Evolutionary conservation across 2,888 invertebrate genomes (phyloP).

Genomic region (Aethes cnicana): DNA sequence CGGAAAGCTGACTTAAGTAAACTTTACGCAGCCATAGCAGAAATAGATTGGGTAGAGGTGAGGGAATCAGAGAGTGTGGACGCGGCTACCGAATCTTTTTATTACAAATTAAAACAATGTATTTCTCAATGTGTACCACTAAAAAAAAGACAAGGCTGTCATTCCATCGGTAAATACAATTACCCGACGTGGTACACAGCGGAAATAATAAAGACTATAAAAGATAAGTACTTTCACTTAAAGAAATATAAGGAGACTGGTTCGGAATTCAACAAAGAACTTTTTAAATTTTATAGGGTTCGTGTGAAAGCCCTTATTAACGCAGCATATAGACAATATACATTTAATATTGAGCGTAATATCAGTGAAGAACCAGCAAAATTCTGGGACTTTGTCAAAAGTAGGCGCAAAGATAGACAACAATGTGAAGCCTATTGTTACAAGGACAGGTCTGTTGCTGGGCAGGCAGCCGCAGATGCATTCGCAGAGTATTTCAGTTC

Average conservation of each 20-base stretch:
- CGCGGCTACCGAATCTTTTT: not conserved
- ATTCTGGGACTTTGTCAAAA: constrained; percentile 2
- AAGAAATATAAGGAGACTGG: not conserved
- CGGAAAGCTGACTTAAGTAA: not conserved
- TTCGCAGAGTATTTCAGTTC: not conserved
- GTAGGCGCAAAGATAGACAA: not conserved
- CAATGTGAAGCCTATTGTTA: not conserved
- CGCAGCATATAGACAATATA: not conserved
- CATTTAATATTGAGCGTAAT: not conserved
- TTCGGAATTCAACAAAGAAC: not conserved
- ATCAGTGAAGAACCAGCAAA: not conserved
- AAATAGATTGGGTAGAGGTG: not conserved
- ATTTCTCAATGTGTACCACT: not conserved
- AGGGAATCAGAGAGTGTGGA: not conserved
- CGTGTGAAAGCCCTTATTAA: not conserved
- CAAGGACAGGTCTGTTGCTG: not conserved
- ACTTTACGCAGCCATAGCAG: not conserved
- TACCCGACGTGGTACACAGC: constrained; percentile 9
- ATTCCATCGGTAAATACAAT: not conserved
- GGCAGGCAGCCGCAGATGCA: not conserved
- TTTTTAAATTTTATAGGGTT: not conserved
- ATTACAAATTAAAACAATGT: not conserved
- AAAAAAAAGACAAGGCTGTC: not conserved
- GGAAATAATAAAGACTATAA: constrained; percentile 5
- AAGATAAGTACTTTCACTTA: not conserved